Evolutionary conservation across 1,140 invertebrate species (phyloP).

Genomic region (Oedothorax gibbosus): DNA sequence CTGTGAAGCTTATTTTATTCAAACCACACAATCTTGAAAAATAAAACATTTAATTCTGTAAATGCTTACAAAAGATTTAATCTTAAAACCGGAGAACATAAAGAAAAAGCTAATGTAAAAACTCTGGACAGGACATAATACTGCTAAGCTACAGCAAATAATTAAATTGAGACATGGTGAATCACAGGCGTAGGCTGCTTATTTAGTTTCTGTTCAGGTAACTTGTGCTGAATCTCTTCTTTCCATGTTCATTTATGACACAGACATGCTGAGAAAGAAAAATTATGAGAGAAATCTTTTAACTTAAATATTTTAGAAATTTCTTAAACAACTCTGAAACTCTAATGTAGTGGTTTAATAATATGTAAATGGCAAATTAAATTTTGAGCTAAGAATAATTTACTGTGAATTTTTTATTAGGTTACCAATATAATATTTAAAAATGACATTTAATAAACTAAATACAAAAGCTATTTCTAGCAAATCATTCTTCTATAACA

Average conservation of each 20-base stretch:
- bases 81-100: slow-evolving; percentile 29
- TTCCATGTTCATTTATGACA: slow-evolving; percentile 73
- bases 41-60: slow-evolving; percentile 54
- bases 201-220: slow-evolving; percentile 33
- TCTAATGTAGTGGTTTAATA: no score
- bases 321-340: no score
- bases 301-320: neutral
- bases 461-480: no score
- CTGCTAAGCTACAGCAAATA: slow-evolving; percentile 45
- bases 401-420: no score
- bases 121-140: slow-evolving; percentile 50
- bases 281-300: neutral
- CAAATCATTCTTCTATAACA: no score
- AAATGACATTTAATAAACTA: no score
- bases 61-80: slow-evolving; percentile 44
- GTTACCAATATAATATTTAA: no score
- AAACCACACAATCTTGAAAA: slow-evolving; percentile 21
- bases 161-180: slow-evolving; percentile 11
- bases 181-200: slow-evolving; percentile 41
- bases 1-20: no score
- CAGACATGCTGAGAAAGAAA: slow-evolving; percentile 72
- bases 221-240: slow-evolving; percentile 68
- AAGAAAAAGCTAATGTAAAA: slow-evolving; percentile 49
- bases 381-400: no score
- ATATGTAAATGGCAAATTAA: no score